Percentiles rank a stretch among this genome's conserved stretches.
phyloP scores from a whole-genome alignment of 2,113 vertebrate genomes.

The Rhabdomys dilectus region DNA sequence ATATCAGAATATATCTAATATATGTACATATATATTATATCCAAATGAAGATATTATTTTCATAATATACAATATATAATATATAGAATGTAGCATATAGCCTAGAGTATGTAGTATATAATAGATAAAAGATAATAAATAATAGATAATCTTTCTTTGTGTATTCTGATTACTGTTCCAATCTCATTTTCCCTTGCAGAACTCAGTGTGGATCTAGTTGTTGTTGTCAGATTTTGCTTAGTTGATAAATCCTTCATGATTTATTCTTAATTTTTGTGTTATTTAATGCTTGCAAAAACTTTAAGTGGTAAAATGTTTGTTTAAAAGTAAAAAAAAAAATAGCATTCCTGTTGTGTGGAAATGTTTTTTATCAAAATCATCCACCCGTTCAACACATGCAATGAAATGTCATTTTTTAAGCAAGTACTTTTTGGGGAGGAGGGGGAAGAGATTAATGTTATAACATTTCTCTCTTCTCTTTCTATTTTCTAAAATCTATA shows the following conservation, averaged over 20 bases:
- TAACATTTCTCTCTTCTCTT: neutral
- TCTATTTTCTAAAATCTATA: neutral
- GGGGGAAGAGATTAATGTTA: no score
- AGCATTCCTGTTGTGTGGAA: neutral
- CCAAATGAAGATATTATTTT: no score
- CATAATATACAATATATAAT: no score
- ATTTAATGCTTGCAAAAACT: neutral
- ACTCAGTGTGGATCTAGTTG: neutral
- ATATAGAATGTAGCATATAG: no score
- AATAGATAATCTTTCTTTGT: no score
- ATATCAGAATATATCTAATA: no score
- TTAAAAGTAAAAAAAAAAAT: neutral
- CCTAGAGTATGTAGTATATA: no score
- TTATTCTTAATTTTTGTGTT: neutral
- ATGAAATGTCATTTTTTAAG: neutral
- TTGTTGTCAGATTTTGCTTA: neutral
- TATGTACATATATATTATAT: no score
- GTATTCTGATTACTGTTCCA: neutral
- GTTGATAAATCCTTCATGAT: neutral
- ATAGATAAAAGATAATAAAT: no score
- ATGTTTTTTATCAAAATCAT: neutral
- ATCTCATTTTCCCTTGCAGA: neutral
- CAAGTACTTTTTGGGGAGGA: no score
- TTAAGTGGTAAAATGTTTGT: neutral
- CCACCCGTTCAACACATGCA: neutral